Base-by-base conservation (phyloP, 2,797 vertebrate genomes). In the Alca torda region DNA sequence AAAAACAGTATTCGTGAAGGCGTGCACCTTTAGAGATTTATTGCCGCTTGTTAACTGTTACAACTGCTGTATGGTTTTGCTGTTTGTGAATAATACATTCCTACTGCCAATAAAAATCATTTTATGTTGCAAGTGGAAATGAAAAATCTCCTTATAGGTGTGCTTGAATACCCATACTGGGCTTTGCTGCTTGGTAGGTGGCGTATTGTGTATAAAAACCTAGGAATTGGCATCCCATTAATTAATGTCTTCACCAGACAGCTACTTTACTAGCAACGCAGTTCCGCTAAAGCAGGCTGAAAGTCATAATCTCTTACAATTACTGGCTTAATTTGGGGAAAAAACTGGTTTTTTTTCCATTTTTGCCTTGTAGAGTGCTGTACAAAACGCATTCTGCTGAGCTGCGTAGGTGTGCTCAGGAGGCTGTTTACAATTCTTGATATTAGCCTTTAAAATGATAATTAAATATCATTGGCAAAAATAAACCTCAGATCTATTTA, bases 361-460 rank as follows among this genome's bases (percentile, higher is more conserved):
- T 77, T 76, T 81, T 53, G 20, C 59, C 26, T 73, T 69, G 10
- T 54, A 23, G 30, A 61, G 11, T 33, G 19, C 41, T 79, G 31
- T 59, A 39, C 43, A n/a, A 74, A 82, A 87, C 48, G 69, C 41
- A 79, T 94, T 90, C 56, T 5, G 1, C 46, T 74, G 82, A 72
- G 54, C 39, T 30, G 48, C 79, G 35, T 63, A 51, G 14, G 25
- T 82, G 51, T 88, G 43, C 37, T 91, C 59, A 31, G 65, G 45
- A 88, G 56, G 23, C 53, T 82, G 68, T 76, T 88, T 80, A 64
- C 51, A 6, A 80, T 90, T 94, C 84, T 90, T 57, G 9, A 30
- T 94, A 74, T 48, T 90, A 90, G 68, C 60, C 90, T 96, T 96
- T 96, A 84, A 95, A 95, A 94, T 95, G 1, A 54, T 93, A 91